phyloP scores from a whole-genome alignment of 2,888 invertebrate genomes.

The Agelastica alni region DNA sequence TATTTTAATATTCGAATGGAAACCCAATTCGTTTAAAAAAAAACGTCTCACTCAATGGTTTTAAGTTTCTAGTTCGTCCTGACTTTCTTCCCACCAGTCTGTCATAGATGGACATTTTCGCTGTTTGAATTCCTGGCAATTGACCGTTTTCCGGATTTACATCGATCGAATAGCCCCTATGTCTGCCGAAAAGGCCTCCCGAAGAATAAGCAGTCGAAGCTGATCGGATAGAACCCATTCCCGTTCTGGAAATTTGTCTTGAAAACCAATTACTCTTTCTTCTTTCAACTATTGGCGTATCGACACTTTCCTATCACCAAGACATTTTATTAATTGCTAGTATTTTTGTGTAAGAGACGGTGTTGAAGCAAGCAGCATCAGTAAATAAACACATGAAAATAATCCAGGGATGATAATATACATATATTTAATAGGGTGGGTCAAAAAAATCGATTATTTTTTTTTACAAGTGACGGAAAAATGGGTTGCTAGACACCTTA shows the following conservation, averaged over 20 bases:
- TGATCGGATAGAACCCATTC: constrained; percentile 84
- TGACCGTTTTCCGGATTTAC: constrained; percentile 60
- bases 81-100: constrained; percentile 81
- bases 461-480: too few relatives aligned
- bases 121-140: constrained; percentile 60
- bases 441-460: too few relatives aligned
- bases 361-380: too few relatives aligned
- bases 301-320: constrained; percentile 78
- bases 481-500: too few relatives aligned
- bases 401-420: too few relatives aligned
- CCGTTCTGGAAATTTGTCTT: constrained; percentile 79
- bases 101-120: constrained; percentile 83
- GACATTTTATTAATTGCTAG: too few relatives aligned
- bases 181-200: constrained; percentile 74
- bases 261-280: constrained; percentile 84
- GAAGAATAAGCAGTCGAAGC: constrained; percentile 86
- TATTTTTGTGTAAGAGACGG: too few relatives aligned
- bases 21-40: too few relatives aligned
- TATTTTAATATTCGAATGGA: too few relatives aligned
- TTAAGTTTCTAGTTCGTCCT: constrained; percentile 59
- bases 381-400: too few relatives aligned
- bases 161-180: constrained; percentile 77
- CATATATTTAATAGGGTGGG: too few relatives aligned
- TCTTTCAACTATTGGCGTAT: constrained; percentile 83
- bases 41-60: constrained; percentile 21